phyloP scores from a whole-genome alignment of 1,140 invertebrate genomes.

The Bombyx mori region ASM3026992v2 NC_085125.1:5249501-5250000 shows the following conservation, averaged over 20 bases:
- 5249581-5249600: background rate
- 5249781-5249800: slow-evolving; percentile 74
- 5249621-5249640: background rate
- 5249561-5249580: background rate
- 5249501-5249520: slow-evolving; percentile 27
- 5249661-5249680: background rate
- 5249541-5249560: too few relatives aligned
- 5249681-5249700: background rate
- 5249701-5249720: slow-evolving; percentile 16
- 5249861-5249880: slow-evolving; percentile 16
- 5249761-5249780: slow-evolving; percentile 75
- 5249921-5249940: background rate
- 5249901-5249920: background rate
- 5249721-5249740: slow-evolving; percentile 71
- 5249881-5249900: background rate
- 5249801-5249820: slow-evolving; percentile 76
- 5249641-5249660: background rate
- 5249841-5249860: slow-evolving; percentile 31
- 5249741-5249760: slow-evolving; percentile 73
- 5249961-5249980: too few relatives aligned
- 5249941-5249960: too few relatives aligned
- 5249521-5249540: slow-evolving; percentile 40
- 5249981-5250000: too few relatives aligned
- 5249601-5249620: background rate
- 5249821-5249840: slow-evolving; percentile 60